A percentile compares a stretch with the other conserved stretches of the same genome.
Conservation (phyloP, 2,797 vertebrate genomes). For the Syngnathus acus region DNA sequence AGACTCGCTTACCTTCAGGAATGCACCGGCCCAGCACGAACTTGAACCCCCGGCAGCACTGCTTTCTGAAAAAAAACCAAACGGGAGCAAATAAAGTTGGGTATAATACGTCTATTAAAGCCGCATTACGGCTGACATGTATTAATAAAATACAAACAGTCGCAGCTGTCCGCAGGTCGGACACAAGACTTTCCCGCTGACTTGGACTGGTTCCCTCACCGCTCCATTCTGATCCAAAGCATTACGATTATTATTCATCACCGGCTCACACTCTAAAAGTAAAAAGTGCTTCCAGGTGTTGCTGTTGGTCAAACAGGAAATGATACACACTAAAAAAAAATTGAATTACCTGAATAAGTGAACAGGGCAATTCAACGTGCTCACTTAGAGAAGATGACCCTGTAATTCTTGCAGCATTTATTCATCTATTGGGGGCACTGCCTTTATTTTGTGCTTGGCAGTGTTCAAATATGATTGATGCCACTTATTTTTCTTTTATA, state of each 20-base stretch:
- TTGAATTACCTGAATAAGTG: constrained; percentile 35
- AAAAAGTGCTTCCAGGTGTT: constrained; percentile 52
- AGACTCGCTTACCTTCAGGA: constrained; percentile 85
- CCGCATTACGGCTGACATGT: background rate
- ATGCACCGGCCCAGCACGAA: constrained; percentile 97
- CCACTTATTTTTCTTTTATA: background rate
- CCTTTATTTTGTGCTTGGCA: background rate
- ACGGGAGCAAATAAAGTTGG: background rate
- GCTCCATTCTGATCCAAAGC: background rate
- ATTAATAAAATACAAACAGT: background rate
- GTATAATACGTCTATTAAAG: background rate
- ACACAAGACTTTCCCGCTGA: background rate
- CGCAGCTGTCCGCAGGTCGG: constrained; percentile 2
- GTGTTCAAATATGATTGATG: constrained; percentile 4
- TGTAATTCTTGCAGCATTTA: constrained; percentile 28
- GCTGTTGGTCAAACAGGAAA: constrained; percentile 23
- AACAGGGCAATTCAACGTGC: constrained; percentile 7
- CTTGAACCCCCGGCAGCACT: constrained; percentile 95
- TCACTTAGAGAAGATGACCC: constrained; percentile 8
- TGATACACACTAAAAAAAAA: constrained; percentile 22
- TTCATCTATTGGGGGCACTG: constrained; percentile 2
- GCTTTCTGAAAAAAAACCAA: constrained; percentile 76
- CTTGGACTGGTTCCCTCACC: background rate
- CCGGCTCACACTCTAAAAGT: constrained; percentile 3
- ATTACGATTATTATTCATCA: constrained; percentile 16